Percentiles rank a stretch among this genome's conserved stretches.
Conservation (phyloP, 2,888 invertebrate species). For the Lithosia quadra region DNA sequence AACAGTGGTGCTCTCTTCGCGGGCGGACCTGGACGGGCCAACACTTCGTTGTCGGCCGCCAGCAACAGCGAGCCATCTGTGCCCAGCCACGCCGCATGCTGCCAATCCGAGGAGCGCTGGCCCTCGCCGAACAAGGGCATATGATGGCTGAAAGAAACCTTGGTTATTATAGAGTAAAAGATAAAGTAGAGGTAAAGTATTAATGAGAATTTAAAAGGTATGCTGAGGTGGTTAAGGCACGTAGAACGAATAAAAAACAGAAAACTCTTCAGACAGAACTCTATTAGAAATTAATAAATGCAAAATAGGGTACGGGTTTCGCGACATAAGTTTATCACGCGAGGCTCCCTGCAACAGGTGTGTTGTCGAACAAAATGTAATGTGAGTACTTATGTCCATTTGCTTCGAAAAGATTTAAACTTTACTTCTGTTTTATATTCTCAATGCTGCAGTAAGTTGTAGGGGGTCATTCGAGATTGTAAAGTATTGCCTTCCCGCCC, state of each 20-base stretch:
- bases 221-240: too few species aligned
- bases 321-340: slow-evolving; percentile 36
- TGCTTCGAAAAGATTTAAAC: slow-evolving; percentile 20
- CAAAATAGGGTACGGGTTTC: slow-evolving; percentile 21
- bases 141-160: slow-evolving; percentile 89
- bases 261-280: too few species aligned
- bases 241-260: too few species aligned
- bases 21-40: slow-evolving; percentile 91
- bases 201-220: too few species aligned
- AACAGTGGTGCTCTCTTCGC: slow-evolving; percentile 88
- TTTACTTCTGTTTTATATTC: slow-evolving; percentile 39
- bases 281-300: slow-evolving; percentile 28
- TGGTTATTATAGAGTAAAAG: background rate
- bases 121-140: slow-evolving; percentile 94
- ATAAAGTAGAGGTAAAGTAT: too few species aligned
- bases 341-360: slow-evolving; percentile 41
- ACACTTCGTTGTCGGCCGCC: slow-evolving; percentile 96
- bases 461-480: slow-evolving; percentile 52
- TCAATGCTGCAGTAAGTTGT: slow-evolving; percentile 58
- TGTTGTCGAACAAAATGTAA: slow-evolving; percentile 24
- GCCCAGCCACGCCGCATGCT: slow-evolving; percentile 94
- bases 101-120: slow-evolving; percentile 90
- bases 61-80: slow-evolving; percentile 92
- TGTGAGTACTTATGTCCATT: background rate
- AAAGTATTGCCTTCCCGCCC: slow-evolving; percentile 51